Conservation (phyloP, 2,888 invertebrate genomes). For the Tipula vernalis region DNA sequence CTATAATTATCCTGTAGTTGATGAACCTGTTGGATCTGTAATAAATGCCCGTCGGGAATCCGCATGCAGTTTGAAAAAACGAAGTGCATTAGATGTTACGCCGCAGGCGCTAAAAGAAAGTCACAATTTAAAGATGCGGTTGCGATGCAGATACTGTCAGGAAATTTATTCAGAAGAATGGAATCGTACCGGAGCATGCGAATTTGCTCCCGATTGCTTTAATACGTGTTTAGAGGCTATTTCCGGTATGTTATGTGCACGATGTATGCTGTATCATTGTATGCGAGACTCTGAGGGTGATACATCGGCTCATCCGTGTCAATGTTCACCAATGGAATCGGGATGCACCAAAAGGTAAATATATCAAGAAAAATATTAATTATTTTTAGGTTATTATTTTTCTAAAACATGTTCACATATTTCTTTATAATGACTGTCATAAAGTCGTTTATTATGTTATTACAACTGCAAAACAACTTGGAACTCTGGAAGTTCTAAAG, state of each 20-base stretch:
- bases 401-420: too few species aligned
- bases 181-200: slow-evolving; percentile 75
- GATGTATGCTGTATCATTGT: slow-evolving; percentile 86
- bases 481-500: too few species aligned
- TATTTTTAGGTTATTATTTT: too few species aligned
- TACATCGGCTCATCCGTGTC: slow-evolving; percentile 72
- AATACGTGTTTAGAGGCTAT: slow-evolving; percentile 67
- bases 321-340: slow-evolving; percentile 52
- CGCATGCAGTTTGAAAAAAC: slow-evolving; percentile 53
- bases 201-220: slow-evolving; percentile 76
- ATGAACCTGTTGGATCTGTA: slow-evolving; percentile 28
- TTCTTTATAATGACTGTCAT: too few species aligned
- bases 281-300: slow-evolving; percentile 86
- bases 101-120: slow-evolving; percentile 31
- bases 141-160: slow-evolving; percentile 55
- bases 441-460: too few species aligned
- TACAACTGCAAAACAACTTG: too few species aligned
- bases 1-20: slow-evolving; percentile 64
- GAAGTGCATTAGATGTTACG: slow-evolving; percentile 41
- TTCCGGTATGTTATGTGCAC: slow-evolving; percentile 76
- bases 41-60: slow-evolving; percentile 34
- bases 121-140: slow-evolving; percentile 31
- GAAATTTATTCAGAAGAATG: slow-evolving; percentile 71
- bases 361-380: not conserved
- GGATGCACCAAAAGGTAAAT: slow-evolving; percentile 56